phyloP scores from a whole-genome alignment of 92 coral and sea anemone species.

The Desmophyllum pertusum region DNA sequence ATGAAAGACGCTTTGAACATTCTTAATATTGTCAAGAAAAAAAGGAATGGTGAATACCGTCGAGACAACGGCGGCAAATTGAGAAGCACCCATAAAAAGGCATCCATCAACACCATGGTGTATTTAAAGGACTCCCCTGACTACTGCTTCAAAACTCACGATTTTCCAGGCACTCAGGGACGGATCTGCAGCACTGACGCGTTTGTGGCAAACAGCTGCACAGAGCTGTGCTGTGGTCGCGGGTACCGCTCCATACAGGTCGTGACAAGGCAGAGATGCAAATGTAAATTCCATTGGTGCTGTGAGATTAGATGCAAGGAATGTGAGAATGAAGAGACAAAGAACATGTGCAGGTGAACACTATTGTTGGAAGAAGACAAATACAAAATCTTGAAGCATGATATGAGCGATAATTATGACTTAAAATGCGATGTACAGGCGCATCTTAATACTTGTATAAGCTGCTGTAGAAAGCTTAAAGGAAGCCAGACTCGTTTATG shows the following conservation, averaged over 20 bases:
- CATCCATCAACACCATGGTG: conserved; percentile 42
- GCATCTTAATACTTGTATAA: not conserved
- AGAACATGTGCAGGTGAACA: conserved; percentile 69
- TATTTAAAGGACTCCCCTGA: conserved; percentile 58
- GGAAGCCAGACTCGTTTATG: not conserved
- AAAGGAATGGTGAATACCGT: conserved; percentile 3
- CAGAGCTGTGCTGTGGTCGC: conserved; percentile 78
- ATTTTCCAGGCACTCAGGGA: conserved; percentile 61
- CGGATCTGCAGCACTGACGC: conserved; percentile 58
- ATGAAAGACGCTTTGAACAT: conserved; percentile 7
- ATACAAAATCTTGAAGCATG: not conserved
- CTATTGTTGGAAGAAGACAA: not conserved
- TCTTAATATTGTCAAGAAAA: conserved; percentile 10
- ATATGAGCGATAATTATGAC: not conserved
- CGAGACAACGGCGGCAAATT: conserved; percentile 2
- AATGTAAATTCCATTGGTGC: conserved; percentile 82
- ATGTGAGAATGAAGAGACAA: conserved; percentile 57
- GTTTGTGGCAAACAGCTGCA: conserved; percentile 59
- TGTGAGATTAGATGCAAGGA: conserved; percentile 77
- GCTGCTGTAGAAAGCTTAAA: not conserved
- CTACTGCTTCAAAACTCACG: conserved; percentile 50
- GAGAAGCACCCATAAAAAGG: conserved; percentile 31
- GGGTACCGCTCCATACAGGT: conserved; percentile 49
- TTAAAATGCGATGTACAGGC: not conserved
- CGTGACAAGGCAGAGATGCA: conserved; percentile 39